Evolutionary conservation across 2,113 vertebrate species (phyloP).

Genomic region (Sporophila hypoxantha): DNA sequence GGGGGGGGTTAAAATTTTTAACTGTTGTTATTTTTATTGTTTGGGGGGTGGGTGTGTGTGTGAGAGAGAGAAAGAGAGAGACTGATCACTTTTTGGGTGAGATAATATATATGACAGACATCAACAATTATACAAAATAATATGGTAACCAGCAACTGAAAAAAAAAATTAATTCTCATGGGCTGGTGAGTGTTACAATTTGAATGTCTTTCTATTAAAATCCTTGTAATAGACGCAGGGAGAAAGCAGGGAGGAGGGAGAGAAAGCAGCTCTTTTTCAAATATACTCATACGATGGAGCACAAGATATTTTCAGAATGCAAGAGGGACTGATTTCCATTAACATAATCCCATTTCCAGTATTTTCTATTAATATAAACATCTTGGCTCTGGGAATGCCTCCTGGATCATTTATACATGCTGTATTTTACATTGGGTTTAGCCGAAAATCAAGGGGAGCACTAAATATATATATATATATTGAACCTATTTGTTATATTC

Average conservation of each 20-base stretch:
- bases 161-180: conserved; percentile 53
- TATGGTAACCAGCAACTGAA: conserved; percentile 23
- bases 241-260: background rate
- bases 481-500: background rate
- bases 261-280: background rate
- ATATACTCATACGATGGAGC: background rate
- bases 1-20: background rate
- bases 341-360: conserved; percentile 10
- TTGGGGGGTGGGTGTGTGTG: fast-evolving
- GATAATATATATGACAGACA: conserved; percentile 48
- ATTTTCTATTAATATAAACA: conserved; percentile 41
- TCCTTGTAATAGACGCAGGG: background rate
- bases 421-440: background rate
- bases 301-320: conserved; percentile 24
- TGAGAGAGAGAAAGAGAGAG: too few species aligned
- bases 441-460: background rate
- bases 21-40: background rate
- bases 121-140: conserved; percentile 64
- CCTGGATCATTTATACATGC: background rate
- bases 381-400: background rate
- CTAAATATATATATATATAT: background rate
- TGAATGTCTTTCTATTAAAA: conserved; percentile 46
- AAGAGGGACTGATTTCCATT: conserved; percentile 10
- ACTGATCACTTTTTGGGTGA: background rate
- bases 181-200: conserved; percentile 33